Conservation (phyloP, 1,140 invertebrate genomes). For the Bombus pascuorum region DNA sequence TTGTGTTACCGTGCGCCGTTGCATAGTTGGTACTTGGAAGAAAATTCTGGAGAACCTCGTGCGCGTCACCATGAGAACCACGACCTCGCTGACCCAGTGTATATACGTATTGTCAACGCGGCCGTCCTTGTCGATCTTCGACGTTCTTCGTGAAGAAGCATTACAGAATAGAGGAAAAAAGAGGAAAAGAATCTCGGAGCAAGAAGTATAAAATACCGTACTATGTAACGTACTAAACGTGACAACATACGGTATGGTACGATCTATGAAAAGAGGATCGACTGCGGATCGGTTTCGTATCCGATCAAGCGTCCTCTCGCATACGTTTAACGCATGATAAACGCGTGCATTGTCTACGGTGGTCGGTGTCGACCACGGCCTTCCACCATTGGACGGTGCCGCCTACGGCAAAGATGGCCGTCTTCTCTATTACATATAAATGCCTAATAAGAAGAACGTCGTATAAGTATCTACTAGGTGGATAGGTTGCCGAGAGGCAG, state of each 20-base stretch:
- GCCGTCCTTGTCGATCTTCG: not conserved
- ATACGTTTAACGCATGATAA: constrained; percentile 66
- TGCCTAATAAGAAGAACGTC: constrained; percentile 69
- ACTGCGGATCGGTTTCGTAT: constrained; percentile 32
- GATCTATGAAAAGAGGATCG: not conserved
- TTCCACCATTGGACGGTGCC: constrained; percentile 67
- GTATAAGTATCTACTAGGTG: constrained; percentile 54
- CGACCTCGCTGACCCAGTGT: not conserved
- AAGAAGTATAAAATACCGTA: not conserved
- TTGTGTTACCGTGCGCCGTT: constrained; percentile 74
- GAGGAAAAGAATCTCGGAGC: no score
- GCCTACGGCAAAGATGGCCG: constrained; percentile 68
- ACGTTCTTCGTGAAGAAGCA: not conserved
- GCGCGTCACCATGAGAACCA: constrained; percentile 18
- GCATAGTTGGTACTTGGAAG: constrained; percentile 52
- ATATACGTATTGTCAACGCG: not conserved
- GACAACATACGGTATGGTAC: not conserved
- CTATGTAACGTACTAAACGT: no score
- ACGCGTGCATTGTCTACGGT: constrained; percentile 68
- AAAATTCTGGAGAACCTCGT: constrained; percentile 56
- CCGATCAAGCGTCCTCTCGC: constrained; percentile 49
- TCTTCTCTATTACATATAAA: constrained; percentile 71
- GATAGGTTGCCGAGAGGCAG: constrained; percentile 35
- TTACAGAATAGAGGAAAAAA: not conserved
- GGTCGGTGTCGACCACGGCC: constrained; percentile 43